Conservation (phyloP, 1,140 invertebrate species). For the Drosophila simulans region DNA sequence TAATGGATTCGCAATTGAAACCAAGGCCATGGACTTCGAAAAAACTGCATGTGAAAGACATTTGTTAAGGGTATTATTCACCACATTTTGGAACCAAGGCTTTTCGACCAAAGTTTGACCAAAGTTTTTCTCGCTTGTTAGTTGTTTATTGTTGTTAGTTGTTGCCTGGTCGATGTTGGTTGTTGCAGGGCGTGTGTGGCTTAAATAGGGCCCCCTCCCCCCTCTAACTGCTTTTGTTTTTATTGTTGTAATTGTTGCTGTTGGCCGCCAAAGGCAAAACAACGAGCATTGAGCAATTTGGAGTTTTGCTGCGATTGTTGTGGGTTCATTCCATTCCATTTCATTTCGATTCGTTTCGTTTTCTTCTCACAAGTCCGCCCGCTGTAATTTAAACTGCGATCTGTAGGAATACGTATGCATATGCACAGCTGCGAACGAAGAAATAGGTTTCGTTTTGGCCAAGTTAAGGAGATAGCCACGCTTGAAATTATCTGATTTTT, state of each 20-base stretch:
- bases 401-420: slow-evolving; percentile 1
- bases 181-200: slow-evolving; percentile 40
- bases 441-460: background rate
- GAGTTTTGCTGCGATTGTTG: slow-evolving; percentile 40
- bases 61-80: slow-evolving; percentile 20
- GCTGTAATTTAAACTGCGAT: slow-evolving; percentile 16
- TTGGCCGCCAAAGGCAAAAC: slow-evolving; percentile 30
- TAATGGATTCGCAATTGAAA: slow-evolving; percentile 11
- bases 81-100: slow-evolving; percentile 48
- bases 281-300: slow-evolving; percentile 55
- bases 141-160: slow-evolving; percentile 15
- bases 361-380: slow-evolving; percentile 9
- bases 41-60: slow-evolving; percentile 7
- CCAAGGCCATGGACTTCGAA: slow-evolving; percentile 19
- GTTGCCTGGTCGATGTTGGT: background rate
- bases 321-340: slow-evolving; percentile 22
- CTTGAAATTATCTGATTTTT: no score
- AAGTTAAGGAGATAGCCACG: no score
- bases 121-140: slow-evolving; percentile 34
- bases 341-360: slow-evolving; percentile 6
- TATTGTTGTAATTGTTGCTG: slow-evolving; percentile 23
- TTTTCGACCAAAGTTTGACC: slow-evolving; percentile 33
- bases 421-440: background rate
- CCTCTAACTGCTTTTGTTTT: slow-evolving; percentile 21
- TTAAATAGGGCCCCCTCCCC: slow-evolving; percentile 19